phyloP scores from a whole-genome alignment of 2,797 vertebrate species.

The Eidolon dupreanum region DNA sequence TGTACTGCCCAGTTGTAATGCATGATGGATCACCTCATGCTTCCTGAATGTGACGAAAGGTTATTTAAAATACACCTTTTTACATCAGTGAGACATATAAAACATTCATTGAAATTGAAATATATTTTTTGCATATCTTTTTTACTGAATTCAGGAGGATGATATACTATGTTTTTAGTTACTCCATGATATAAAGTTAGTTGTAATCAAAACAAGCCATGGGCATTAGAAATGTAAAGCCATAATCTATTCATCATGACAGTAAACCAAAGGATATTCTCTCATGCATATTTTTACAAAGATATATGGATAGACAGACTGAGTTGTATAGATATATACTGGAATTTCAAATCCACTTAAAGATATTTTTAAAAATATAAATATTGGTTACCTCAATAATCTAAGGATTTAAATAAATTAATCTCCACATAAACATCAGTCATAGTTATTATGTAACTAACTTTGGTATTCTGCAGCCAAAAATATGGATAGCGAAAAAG shows the following conservation, averaged over 20 bases:
- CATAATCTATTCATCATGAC: not conserved
- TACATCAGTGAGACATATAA: not conserved
- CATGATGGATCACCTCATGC: not conserved
- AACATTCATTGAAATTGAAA: conserved; percentile 2
- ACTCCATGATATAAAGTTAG: not conserved
- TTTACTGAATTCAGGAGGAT: conserved; percentile 6
- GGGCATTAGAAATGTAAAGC: conserved; percentile 28
- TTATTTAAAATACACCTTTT: conserved; percentile 47
- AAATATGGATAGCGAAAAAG: not conserved
- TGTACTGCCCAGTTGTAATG: not conserved
- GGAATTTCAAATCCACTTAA: conserved; percentile 27
- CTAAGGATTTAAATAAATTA: not conserved
- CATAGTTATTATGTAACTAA: conserved; percentile 6
- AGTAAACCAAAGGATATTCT: not conserved
- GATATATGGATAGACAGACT: not conserved
- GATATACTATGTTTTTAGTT: conserved; percentile 9
- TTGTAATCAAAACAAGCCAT: not conserved
- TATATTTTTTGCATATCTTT: not conserved
- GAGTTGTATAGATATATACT: not conserved
- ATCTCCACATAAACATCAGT: not conserved
- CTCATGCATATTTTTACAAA: conserved; percentile 19
- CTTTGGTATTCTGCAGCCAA: conserved; percentile 10
- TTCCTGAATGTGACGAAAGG: not conserved
- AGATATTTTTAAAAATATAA: conserved; percentile 6
- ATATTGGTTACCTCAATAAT: not conserved